Evolutionary conservation across 2,888 invertebrate species (phyloP), one percentile per base, ranked within the genome.

Genomic region (Noctua fimbriata): DNA sequence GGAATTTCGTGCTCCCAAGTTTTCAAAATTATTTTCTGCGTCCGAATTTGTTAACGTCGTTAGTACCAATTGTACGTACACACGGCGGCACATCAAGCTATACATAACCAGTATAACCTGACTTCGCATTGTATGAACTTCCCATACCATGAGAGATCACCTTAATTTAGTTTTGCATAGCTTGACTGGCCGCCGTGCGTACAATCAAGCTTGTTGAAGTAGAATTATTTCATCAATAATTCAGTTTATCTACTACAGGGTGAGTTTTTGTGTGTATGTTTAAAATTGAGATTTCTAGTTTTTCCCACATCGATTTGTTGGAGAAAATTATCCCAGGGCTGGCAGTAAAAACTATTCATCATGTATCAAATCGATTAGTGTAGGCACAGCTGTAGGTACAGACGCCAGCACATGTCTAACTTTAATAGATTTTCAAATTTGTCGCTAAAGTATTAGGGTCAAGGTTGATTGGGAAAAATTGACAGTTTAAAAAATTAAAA

Each of bases 11-110:
- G 41, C 24, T 24, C 55, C 28, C 28, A 41, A 24, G 18, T 75
- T 72, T 44, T 32, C 41, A 12, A 71, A 74, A 55, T 74, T 70
- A 28, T 70, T 41, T 41, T 52, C 16, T 21, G 28, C 49, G 18
- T 52, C 7, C 52, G 41, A 16, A 74, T 49, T 49, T 21, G 36
- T 49, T 18, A 73, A 73, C 12, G n/a, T 67, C n/a, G 9, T n/a
- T 21, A n/a, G 14, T 47, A 32, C 24, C 18, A 44, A 58, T 41
- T 58, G 14, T 60, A 9, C 44, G 0, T 58, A n/a, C n/a, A n/a
- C n/a, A n/a, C n/a, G n/a, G n/a, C n/a, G n/a, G n/a, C n/a, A n/a
- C n/a, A n/a, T n/a, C n/a, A n/a, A n/a, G n/a, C n/a, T n/a, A n/a
- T n/a, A n/a, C n/a, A n/a, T n/a, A n/a, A n/a, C n/a, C n/a, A n/a